phyloP scores from a whole-genome alignment of 2,797 vertebrate genomes.

The Sebastes cheni region DNA sequence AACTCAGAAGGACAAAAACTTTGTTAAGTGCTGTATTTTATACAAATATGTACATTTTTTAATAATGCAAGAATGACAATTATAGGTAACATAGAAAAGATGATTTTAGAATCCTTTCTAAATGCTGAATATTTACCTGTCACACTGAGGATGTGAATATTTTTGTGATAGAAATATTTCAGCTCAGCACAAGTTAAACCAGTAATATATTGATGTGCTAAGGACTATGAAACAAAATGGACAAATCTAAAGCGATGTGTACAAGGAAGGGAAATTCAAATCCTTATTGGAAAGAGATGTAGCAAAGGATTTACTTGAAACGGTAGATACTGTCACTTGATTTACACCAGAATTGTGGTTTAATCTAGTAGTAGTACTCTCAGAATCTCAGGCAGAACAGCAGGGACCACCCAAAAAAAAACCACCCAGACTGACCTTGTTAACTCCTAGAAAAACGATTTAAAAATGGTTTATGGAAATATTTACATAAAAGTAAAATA shows the following conservation, averaged over 20 bases:
- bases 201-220: too few species aligned
- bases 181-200: too few species aligned
- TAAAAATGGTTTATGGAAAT: too few species aligned
- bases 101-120: background rate
- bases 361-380: background rate
- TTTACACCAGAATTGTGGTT: background rate
- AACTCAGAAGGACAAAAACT: background rate
- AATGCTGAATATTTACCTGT: too few species aligned
- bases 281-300: background rate
- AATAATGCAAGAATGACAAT: background rate
- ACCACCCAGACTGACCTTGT: too few species aligned
- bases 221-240: too few species aligned
- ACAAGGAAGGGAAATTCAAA: background rate
- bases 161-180: too few species aligned
- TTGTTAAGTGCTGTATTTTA: background rate
- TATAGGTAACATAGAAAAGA: background rate
- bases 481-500: too few species aligned
- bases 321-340: background rate
- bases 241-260: background rate
- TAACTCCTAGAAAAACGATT: too few species aligned
- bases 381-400: background rate
- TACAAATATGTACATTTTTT: background rate
- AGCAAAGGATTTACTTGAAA: background rate
- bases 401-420: too few species aligned
- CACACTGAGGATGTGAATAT: too few species aligned